Evolutionary conservation across 2,888 invertebrate species (phyloP), one percentile per base, ranked within the genome.

Genomic region (Loripinus fragilis): DNA sequence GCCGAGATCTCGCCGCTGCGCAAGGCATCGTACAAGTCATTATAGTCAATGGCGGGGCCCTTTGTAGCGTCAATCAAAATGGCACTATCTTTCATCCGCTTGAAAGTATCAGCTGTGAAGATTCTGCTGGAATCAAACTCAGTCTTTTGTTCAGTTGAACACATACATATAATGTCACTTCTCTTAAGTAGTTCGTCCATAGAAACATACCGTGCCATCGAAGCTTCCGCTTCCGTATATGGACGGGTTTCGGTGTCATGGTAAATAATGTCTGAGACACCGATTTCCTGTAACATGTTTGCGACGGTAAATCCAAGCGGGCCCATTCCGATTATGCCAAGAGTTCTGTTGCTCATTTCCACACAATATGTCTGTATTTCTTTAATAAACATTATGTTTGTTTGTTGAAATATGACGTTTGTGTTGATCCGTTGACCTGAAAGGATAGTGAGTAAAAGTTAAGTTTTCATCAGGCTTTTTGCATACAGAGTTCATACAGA

Each of bases 141-240:
- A 97, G 98, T 90, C 96, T 96, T 0, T 0, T 96, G 96, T 45
- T 97, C 93, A 0, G 97, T 95, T 79, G 96, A 96, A 84, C 96
- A 96, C 12, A 96, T 96, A 70, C 98, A 95, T 0, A 99, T 95
- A 92, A 98, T 97, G 93, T 99, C 98, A 76, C 97, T 97, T 87
- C 95, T 93, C 12, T 87, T 86, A 1, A 98, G 91, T 69, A 99
- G 94, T 76, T 95, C 95, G 45, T 97, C 96, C 77, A 98, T 95
- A 25, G 94, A 91, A 0, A 96, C 96, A 92, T 95, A 95, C 77
- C 95, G 90, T 0, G 96, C 97, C 2, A 95, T 95, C 0, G 96
- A 94, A 90, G 95, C 95, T 33, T 85, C 86, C 45, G 85, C 90
- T 93, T 85, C 95, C 88, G 72, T 74, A 12, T 78, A 76, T 12